Base-by-base conservation (phyloP, 2,113 vertebrate species). In the Rafetus swinhoei region DNA sequence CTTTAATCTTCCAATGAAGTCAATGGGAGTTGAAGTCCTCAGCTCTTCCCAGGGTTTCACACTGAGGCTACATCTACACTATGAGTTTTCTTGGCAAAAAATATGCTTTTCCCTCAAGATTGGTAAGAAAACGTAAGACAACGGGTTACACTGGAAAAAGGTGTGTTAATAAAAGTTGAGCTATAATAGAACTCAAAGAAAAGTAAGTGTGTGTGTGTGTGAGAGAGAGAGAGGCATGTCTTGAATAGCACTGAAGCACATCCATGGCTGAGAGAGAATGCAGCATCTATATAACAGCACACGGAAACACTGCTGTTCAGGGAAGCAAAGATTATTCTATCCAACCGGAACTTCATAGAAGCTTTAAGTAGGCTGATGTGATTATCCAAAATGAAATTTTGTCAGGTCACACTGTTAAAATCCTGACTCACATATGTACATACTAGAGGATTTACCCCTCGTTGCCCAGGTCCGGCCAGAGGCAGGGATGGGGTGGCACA, bases 251-350 rank as follows among this genome's bases (percentile, higher is more conserved):
- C 4, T 10, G 88, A 87, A 72, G 65, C 91, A 91, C 80, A 87
- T 35, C 95, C 79, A 60, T 85, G 53, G 24, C 53, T 86, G 60
- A 81, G 90, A 89, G 92, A 87, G 81, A 92, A 74, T 0, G 0
- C 62, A 92, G 53, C 81, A 79, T 82, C 82, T 94, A 77, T 84
- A 10, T 91, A 86, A 91, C 55, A 96, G 69, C 81, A 79, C 29
- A 24, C 93, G 92, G 85, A 96, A 94, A 56, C 24, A 16, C 59
- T 96, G 86, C 90, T 94, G 84, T 84, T 92, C 95, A 95, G 81
- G 81, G 10, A 55, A 91, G 10, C 5, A 29, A 91, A 45, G 22
- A 90, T 54, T 95, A 80, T 52, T 92, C 55, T 29, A 81, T 54
- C 93, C 82, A 60, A 88, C 2, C 18, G 22, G 82, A 4, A 85